Conservation (phyloP, 1,140 invertebrate genomes). For the Lepidurus arcticus region DNA sequence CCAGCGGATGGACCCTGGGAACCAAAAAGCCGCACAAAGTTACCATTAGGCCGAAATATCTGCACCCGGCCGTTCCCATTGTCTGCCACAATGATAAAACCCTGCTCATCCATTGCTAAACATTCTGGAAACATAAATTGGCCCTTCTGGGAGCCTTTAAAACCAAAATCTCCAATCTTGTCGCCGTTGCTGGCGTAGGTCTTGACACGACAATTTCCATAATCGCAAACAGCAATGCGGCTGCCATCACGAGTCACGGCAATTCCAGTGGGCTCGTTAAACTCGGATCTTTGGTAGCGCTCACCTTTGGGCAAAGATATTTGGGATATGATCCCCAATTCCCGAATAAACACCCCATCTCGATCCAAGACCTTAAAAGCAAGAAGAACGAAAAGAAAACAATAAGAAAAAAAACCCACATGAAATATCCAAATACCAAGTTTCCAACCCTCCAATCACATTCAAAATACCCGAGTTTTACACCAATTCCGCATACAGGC, state of each 20-base stretch:
- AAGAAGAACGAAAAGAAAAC: neutral
- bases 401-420: neutral
- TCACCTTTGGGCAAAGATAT: slow-evolving; percentile 36
- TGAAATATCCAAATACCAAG: neutral
- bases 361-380: slow-evolving; percentile 31
- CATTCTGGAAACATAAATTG: slow-evolving; percentile 62
- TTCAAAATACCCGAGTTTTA: neutral
- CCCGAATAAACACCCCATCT: slow-evolving; percentile 48
- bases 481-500: neutral
- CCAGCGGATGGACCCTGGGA: slow-evolving; percentile 53
- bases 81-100: slow-evolving; percentile 66
- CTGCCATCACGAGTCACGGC: slow-evolving; percentile 48
- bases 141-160: slow-evolving; percentile 54
- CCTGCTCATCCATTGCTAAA: slow-evolving; percentile 56
- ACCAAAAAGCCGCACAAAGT: slow-evolving; percentile 59
- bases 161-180: slow-evolving; percentile 51
- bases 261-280: slow-evolving; percentile 64
- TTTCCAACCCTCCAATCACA: neutral
- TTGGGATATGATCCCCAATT: slow-evolving; percentile 46
- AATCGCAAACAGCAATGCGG: slow-evolving; percentile 52
- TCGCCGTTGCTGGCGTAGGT: slow-evolving; percentile 43
- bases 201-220: slow-evolving; percentile 60
- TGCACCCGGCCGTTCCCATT: slow-evolving; percentile 69
- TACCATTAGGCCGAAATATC: slow-evolving; percentile 60
- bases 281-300: slow-evolving; percentile 43